Conservation (phyloP, 2,113 vertebrate genomes). For the Protomyctophum bolini region DNA sequence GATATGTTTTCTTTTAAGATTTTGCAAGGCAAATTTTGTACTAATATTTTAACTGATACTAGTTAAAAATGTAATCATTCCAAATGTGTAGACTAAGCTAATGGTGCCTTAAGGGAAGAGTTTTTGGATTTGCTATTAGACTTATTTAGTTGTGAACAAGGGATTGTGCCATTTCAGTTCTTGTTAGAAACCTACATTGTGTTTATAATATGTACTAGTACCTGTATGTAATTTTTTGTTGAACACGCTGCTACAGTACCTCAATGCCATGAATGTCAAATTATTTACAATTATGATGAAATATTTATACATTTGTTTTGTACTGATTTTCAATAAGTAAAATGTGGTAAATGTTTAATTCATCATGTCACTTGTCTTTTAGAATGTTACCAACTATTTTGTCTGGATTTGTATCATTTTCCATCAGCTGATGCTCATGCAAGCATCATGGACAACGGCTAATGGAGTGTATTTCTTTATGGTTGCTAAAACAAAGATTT, state of each 20-base stretch:
- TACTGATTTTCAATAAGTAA: background rate
- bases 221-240: background rate
- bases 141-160: background rate
- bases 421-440: background rate
- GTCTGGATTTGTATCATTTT: background rate
- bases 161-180: conserved; percentile 1
- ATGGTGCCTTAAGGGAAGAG: conserved; percentile 2
- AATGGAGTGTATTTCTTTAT: background rate
- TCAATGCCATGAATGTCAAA: background rate
- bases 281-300: background rate
- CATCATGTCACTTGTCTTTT: background rate
- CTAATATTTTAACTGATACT: background rate
- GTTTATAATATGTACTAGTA: conserved; percentile 4
- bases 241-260: conserved; percentile 6
- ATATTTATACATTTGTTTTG: background rate
- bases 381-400: background rate
- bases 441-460: background rate
- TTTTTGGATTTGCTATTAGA: background rate
- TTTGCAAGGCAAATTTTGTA: background rate
- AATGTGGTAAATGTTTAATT: no score
- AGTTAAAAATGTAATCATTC: conserved; percentile 1
- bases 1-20: background rate
- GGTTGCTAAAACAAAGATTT: background rate
- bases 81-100: background rate
- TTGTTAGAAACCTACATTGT: background rate